Base-by-base conservation (phyloP, 2,888 invertebrate genomes). In the Phyllotreta cruciferae region DNA sequence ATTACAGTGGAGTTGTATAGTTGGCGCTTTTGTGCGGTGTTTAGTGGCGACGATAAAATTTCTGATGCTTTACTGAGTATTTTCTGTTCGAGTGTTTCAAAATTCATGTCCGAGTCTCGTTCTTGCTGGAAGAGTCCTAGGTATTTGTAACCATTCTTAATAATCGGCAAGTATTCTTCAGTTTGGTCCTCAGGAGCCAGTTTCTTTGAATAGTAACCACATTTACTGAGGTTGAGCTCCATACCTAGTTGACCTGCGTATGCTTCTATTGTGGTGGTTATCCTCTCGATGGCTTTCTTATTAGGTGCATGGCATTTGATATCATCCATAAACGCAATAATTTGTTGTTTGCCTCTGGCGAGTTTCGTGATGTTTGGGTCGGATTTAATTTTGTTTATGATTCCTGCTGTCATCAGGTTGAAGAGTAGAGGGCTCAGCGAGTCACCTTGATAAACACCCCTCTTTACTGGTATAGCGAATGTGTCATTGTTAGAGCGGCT, bases 111-210 rank as follows among this genome's bases (percentile, higher is more conserved):
- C 1, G 52, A 49, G 44, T 64, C 64, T 35, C 64, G 54, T 11
- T 61, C 64, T 6, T 56, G 44, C 11, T 64, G 65, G 1, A 56
- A 10, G 9, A 65, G 10, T 6, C 65, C 65, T 36, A 65, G 42
- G 35, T 65, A 65, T 62, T 57, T 62, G 35, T 65, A 65, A 2
- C 65, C 65, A 5, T 62, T 47, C n/a, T 57, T 37, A 6, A 65
- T 14, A 34, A 44, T 49, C 4, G 62, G 62, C 13, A 65, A 14
- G 47, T 62, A 62, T 4, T 50, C 42, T 1, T 52, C 62, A 1
- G 13, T n/a, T 2, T 53, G 36, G 6, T 44, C 38, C 4, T 7
- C 10, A 7, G n/a, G 53, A 10, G 11, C 42, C 35, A 56, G 35
- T 9, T 45, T 45, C 10, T 11, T 8, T 14, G 34, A 24, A 37